Evolutionary conservation across 2,888 invertebrate species (phyloP).

Genomic region (Drosophila crucigera): DNA sequence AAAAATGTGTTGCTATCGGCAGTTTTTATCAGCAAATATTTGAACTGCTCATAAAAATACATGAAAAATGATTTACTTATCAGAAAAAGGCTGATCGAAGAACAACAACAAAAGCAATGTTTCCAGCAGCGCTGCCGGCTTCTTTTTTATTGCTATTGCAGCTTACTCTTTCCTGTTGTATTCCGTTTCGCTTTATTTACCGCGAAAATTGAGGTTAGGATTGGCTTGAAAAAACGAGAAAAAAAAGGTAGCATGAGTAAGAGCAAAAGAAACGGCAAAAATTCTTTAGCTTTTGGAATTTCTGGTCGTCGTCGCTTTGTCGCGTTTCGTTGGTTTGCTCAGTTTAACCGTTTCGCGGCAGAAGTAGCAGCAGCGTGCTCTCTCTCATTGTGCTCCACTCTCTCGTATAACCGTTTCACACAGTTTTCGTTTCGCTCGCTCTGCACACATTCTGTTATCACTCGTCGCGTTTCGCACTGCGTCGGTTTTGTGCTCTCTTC

Average conservation of each 20-base stretch:
- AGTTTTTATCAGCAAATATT: conserved; percentile 64
- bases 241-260: conserved; percentile 21
- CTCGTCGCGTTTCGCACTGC: conserved; percentile 53
- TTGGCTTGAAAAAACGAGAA: conserved; percentile 16
- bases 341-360: conserved; percentile 57
- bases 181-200: conserved; percentile 60
- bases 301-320: conserved; percentile 36
- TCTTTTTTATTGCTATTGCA: conserved; percentile 26
- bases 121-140: conserved; percentile 54
- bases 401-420: conserved; percentile 73
- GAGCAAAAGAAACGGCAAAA: conserved; percentile 53
- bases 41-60: conserved; percentile 45
- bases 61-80: conserved; percentile 42
- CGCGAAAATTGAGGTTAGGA: conserved; percentile 73
- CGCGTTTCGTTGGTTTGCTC: conserved; percentile 48
- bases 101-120: conserved; percentile 15
- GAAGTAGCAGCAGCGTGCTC: conserved; percentile 22
- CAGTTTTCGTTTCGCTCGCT: conserved; percentile 56
- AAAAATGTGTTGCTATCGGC: conserved; percentile 47
- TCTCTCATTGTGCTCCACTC: conserved; percentile 7
- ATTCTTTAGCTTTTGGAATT: conserved; percentile 62
- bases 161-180: conserved; percentile 38
- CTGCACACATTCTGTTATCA: conserved; percentile 64
- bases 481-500: conserved; percentile 43
- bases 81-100: conserved; percentile 25